These are phyloP conservation scores for Zaprionus lineosus DNA, from an alignment of 2,888 invertebrate genomes.

Conservation along the genomic window DNA sequence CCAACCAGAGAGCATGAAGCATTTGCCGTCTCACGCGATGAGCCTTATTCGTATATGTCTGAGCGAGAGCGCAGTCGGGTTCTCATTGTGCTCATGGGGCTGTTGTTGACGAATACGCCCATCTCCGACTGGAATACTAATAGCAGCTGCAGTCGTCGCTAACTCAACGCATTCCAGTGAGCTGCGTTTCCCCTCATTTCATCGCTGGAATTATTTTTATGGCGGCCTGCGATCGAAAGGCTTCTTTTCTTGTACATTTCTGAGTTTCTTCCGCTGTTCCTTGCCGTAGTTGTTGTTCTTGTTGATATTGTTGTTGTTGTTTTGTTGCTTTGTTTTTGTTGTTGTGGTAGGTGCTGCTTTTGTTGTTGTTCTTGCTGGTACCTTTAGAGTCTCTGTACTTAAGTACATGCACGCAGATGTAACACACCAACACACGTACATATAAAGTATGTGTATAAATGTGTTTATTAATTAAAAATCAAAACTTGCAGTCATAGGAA, in stretches of 20 bases:
- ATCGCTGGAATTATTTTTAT: conserved; percentile 67
- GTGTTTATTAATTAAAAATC: neutral
- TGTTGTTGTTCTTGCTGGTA: neutral
- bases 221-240: conserved; percentile 74
- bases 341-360: too few species aligned
- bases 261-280: conserved; percentile 43
- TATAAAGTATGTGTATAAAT: neutral
- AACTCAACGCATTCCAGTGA: conserved; percentile 34
- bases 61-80: conserved; percentile 37
- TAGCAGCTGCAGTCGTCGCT: conserved; percentile 36
- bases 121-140: conserved; percentile 65
- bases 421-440: too few species aligned
- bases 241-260: conserved; percentile 51
- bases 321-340: too few species aligned
- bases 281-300: conserved; percentile 10
- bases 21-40: conserved; percentile 33
- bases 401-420: too few species aligned
- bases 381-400: neutral
- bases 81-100: conserved; percentile 37
- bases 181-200: conserved; percentile 42
- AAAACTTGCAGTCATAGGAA: neutral
- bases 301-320: conserved; percentile 5
- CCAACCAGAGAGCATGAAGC: conserved; percentile 51
- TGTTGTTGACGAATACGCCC: conserved; percentile 61
- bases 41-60: neutral